These are phyloP conservation scores for Eilema depressum DNA, from an alignment of 2,888 invertebrate genomes.

Conservation along the genomic window DNA sequence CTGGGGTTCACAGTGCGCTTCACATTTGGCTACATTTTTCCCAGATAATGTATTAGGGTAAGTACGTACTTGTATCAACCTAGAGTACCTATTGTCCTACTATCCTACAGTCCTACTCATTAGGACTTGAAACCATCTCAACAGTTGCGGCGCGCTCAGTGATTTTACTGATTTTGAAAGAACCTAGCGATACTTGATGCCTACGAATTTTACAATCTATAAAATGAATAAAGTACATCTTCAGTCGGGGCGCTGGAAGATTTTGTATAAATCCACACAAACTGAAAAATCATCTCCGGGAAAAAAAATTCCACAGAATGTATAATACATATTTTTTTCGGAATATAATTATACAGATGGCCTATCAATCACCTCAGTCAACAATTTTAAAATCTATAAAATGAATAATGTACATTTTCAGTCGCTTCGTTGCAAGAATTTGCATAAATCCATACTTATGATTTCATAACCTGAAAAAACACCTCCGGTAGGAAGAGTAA, in stretches of 20 bases:
- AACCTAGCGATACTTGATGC: neutral
- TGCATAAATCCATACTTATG: neutral
- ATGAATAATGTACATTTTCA: constrained; percentile 1
- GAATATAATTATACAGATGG: neutral
- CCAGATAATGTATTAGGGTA: neutral
- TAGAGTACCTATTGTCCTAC: no score
- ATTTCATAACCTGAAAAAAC: neutral
- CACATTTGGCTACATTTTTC: neutral
- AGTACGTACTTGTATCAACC: neutral
- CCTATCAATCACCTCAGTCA: no score
- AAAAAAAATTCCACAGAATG: constrained; percentile 1
- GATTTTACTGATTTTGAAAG: neutral
- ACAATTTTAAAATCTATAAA: constrained; percentile 4
- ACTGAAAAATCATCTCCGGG: neutral
- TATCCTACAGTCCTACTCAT: no score
- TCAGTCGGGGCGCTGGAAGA: neutral
- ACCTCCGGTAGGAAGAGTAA: no score
- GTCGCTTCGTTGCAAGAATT: neutral
- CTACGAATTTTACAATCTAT: neutral
- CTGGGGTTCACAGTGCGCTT: neutral
- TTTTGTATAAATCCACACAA: neutral
- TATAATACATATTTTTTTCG: neutral
- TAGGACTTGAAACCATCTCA: no score
- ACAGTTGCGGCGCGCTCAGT: neutral
- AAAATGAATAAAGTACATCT: constrained; percentile 2